Evolutionary conservation across 2,888 invertebrate genomes (phyloP), one percentile per base, ranked within the genome.

Genomic region (Cosmorhoe ocellata): DNA sequence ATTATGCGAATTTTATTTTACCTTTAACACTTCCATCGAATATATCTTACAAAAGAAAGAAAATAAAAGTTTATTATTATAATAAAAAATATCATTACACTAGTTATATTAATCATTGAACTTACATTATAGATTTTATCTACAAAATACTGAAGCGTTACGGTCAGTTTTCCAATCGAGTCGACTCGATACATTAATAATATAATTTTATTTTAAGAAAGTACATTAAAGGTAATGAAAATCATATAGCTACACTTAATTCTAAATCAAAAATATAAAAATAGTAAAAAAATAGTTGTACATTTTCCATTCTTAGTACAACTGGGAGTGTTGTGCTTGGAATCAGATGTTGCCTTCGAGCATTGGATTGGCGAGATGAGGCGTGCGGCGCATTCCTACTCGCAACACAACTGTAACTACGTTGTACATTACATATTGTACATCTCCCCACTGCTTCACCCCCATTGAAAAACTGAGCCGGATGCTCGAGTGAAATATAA

Each of bases 1-100:
- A 89, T 86, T 91, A 90, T 89, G 91, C 91, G 91, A 91, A 92
- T 92, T 91, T 92, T 92, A 92, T 92, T 91, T 91, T 92, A 92
- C 91, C 90, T 92, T 90, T 88, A 88, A 89, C 88, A 88, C 86
- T 88, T 89, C 84, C 88, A 83, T 90, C 90, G 86, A 90, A 88
- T 90, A 89, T 89, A 88, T 90, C 88, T 87, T 88, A 90, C 88
- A 90, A 88, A 90, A 89, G 86, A 86, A 90, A 87, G 82, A 84
- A 85, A 89, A 87, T 84, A 85, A 88, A 89, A 81, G 77, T 85
- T 83, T 85, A 76, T 82, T 86, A 53, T 40, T 36, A 81, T 85
- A 88, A 82, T 89, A 90, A 89, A 90, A 90, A 90, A 83, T 88
- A 79, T 89, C 87, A 84, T 88, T 89, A 90, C 81, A 44, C 90